Percentiles rank a stretch among this genome's conserved stretches.
Evolutionary conservation across 2,888 invertebrate species (phyloP).

Genomic region (Drosophila pegasa): DNA sequence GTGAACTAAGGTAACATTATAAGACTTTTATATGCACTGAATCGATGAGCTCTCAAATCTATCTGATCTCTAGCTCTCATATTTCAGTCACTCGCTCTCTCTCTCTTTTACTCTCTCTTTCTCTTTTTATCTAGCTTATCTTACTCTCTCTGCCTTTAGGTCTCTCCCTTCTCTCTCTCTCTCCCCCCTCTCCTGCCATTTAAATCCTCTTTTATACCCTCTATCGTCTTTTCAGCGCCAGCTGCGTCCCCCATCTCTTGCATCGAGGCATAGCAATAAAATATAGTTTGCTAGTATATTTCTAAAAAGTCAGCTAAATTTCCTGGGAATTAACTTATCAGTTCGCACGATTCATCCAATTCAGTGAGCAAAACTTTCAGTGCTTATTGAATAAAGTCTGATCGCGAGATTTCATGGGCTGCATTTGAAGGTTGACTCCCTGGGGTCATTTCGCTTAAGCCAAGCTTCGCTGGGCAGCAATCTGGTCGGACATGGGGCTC

Average conservation of each 20-base stretch:
- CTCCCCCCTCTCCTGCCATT: neutral
- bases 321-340: slow-evolving; percentile 2
- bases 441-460: slow-evolving; percentile 64
- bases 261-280: neutral
- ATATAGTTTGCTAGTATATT: neutral
- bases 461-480: slow-evolving; percentile 65
- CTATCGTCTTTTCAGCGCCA: neutral
- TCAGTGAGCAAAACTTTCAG: slow-evolving; percentile 3
- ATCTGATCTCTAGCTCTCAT: neutral
- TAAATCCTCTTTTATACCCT: too few species aligned
- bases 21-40: neutral
- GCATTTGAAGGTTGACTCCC: slow-evolving; percentile 49
- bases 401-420: slow-evolving; percentile 14
- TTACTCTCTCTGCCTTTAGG: neutral
- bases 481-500: slow-evolving; percentile 27
- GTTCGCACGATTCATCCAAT: neutral
- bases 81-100: neutral
- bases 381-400: neutral
- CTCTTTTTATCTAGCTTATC: neutral
- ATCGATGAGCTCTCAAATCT: neutral
- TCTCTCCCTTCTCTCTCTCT: neutral
- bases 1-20: neutral
- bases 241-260: neutral
- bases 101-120: neutral
- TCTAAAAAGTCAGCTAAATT: neutral